Evolutionary conservation across 2,113 vertebrate species (phyloP).

Genomic region (Oenanthe melanoleuca): DNA sequence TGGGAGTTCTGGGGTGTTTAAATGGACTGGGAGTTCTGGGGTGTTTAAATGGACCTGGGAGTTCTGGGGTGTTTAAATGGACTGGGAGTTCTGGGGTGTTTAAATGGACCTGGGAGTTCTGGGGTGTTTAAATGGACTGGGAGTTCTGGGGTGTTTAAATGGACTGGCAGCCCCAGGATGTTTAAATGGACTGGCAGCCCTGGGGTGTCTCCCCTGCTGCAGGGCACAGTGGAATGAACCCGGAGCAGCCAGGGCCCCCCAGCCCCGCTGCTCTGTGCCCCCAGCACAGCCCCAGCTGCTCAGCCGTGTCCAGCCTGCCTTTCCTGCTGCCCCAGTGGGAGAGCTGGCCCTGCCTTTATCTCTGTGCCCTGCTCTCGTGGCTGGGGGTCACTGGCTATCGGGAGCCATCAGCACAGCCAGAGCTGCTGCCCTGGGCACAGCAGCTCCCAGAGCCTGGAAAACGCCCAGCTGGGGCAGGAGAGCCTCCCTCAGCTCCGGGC

Average conservation of each 20-base stretch:
- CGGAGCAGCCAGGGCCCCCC: neutral
- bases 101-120: neutral
- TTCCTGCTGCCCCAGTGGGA: slow-evolving; percentile 13
- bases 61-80: too few species aligned
- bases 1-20: too few species aligned
- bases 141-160: too few species aligned
- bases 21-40: too few species aligned
- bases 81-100: too few species aligned
- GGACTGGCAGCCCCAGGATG: too few species aligned
- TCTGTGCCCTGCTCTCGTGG: neutral
- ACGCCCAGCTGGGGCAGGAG: neutral
- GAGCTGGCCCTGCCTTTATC: slow-evolving; percentile 15
- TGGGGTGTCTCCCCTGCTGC: neutral
- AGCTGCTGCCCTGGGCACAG: neutral
- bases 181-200: too few species aligned
- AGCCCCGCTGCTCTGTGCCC: neutral
- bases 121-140: too few species aligned
- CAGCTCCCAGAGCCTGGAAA: neutral
- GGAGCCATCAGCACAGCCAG: neutral
- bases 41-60: too few species aligned
- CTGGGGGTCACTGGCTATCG: neutral
- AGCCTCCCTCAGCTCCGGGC: neutral
- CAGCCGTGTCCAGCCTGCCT: neutral
- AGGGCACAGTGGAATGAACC: too few species aligned
- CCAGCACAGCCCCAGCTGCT: fast-evolving